These are phyloP conservation scores for Heliconius ethilla DNA, from an alignment of 2,888 invertebrate species.

Conservation along the genomic window DNA sequence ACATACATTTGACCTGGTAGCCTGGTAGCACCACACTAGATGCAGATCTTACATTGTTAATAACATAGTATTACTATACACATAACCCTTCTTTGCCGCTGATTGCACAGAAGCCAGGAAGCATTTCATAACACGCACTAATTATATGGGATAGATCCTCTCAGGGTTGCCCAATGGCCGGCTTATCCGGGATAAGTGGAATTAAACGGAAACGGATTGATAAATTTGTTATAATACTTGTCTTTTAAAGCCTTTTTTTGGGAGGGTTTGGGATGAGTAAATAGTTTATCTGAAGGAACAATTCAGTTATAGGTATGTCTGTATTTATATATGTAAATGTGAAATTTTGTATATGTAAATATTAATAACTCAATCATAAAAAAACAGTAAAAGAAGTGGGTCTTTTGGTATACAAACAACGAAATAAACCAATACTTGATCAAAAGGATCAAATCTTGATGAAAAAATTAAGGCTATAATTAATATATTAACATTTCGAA, in stretches of 20 bases:
- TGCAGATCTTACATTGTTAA: conserved; percentile 35
- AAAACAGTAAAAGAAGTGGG: no score
- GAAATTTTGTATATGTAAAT: no score
- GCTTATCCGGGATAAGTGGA: background rate
- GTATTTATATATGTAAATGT: no score
- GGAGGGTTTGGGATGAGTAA: background rate
- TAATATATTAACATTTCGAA: background rate
- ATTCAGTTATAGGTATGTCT: no score
- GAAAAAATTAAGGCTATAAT: background rate
- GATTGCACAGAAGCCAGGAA: conserved; percentile 45
- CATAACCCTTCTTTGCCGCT: conserved; percentile 38
- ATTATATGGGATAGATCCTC: conserved; percentile 42
- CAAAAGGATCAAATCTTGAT: no score
- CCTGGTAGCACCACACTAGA: conserved; percentile 11
- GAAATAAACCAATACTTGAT: no score
- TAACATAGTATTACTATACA: conserved; percentile 38
- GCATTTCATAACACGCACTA: conserved; percentile 45
- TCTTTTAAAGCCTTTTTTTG: background rate
- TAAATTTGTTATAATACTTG: background rate
- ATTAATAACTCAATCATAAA: no score
- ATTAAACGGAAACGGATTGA: conserved; percentile 2
- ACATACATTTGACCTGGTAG: conserved; percentile 30
- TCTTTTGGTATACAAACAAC: no score
- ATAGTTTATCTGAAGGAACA: background rate
- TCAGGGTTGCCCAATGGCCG: conserved; percentile 20